phyloP scores from a whole-genome alignment of 2,888 invertebrate species.

The Tubulanus polymorphus region DNA sequence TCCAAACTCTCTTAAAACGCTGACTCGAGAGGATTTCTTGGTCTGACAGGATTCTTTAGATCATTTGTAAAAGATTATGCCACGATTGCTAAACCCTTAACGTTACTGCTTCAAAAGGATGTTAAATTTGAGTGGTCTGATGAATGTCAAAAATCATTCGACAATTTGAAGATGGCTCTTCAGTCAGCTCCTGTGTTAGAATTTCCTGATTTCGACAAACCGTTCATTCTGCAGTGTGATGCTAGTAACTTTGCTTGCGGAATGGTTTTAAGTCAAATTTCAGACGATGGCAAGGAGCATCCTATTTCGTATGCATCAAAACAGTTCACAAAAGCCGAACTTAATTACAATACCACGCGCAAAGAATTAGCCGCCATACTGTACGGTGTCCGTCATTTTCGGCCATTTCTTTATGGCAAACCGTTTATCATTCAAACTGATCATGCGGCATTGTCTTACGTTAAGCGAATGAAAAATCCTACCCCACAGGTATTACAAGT shows the following conservation, averaged over 20 bases:
- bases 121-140: neutral
- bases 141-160: neutral
- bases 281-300: constrained; percentile 14
- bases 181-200: neutral
- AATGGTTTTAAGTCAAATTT: constrained; percentile 19
- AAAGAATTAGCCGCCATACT: constrained; percentile 16
- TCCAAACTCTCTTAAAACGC: constrained; percentile 16
- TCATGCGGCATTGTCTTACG: constrained; percentile 10
- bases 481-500: constrained; percentile 12
- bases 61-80: constrained; percentile 42
- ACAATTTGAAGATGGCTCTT: neutral
- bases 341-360: constrained; percentile 15
- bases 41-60: constrained; percentile 42
- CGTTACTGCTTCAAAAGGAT: constrained; percentile 25
- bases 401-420: constrained; percentile 13
- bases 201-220: neutral
- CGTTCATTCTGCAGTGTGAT: neutral
- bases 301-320: constrained; percentile 6
- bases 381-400: constrained; percentile 8
- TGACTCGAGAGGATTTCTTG: constrained; percentile 15
- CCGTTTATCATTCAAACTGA: constrained; percentile 13
- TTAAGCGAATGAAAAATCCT: constrained; percentile 9
- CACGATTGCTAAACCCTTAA: constrained; percentile 31
- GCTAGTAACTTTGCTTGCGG: constrained; percentile 21
- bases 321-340: constrained; percentile 4